phyloP scores from a whole-genome alignment of 2,113 vertebrate genomes.

The Sturnus vulgaris region DNA sequence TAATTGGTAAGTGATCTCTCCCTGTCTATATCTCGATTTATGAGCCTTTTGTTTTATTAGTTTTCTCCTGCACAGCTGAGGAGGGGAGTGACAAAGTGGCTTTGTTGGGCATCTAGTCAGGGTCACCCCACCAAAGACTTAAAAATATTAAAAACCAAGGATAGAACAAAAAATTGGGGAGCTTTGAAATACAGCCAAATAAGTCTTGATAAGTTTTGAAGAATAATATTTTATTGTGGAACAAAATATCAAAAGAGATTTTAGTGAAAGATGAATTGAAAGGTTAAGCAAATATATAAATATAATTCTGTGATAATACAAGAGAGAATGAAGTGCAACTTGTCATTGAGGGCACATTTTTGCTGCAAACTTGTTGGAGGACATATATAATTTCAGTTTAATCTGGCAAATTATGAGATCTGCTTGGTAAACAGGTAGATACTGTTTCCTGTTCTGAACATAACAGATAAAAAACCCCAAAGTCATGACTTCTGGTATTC shows the following conservation, averaged over 20 bases:
- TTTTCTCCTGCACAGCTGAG: background rate
- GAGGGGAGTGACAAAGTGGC: background rate
- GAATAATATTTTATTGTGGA: background rate
- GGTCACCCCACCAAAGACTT: background rate
- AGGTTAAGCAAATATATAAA: background rate
- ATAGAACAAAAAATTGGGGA: background rate
- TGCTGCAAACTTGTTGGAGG: background rate
- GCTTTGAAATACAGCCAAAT: background rate
- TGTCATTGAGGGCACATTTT: background rate
- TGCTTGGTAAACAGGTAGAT: background rate
- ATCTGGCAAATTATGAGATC: background rate
- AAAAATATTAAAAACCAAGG: background rate
- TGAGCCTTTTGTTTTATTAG: background rate
- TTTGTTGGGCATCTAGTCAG: background rate
- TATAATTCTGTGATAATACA: background rate
- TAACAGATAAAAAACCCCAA: background rate
- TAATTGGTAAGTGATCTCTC: background rate
- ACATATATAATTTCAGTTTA: background rate
- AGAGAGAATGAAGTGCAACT: background rate
- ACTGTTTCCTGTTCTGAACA: background rate
- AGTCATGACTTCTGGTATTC: background rate
- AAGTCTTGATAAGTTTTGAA: background rate
- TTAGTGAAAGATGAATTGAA: background rate
- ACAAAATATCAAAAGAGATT: fast-evolving
- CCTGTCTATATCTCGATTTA: fast-evolving